Conservation (phyloP, 2,888 invertebrate genomes). For the Oxystoma pomonae region DNA sequence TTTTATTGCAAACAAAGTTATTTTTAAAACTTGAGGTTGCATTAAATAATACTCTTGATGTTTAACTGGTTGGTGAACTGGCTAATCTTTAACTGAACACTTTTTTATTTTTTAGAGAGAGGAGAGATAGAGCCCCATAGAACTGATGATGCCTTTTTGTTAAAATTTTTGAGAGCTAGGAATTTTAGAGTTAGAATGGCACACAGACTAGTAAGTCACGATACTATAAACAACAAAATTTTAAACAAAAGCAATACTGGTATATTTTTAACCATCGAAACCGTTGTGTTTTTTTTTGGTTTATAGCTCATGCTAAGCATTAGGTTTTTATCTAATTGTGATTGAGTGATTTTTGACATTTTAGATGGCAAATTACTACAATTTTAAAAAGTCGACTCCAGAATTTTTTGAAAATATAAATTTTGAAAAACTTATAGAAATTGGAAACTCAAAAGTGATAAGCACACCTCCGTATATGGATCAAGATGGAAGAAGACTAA, state of each 20-base stretch:
- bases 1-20: no score
- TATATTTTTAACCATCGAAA: no score
- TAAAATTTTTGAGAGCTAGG: conserved; percentile 68
- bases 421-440: conserved; percentile 58
- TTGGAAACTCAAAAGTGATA: conserved; percentile 60
- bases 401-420: conserved; percentile 61
- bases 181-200: conserved; percentile 66
- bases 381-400: conserved; percentile 65
- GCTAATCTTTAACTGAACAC: no score
- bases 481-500: conserved; percentile 63
- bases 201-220: conserved; percentile 63
- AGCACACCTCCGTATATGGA: conserved; percentile 69
- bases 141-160: conserved; percentile 67
- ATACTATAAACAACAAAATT: no score
- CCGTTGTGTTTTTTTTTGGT: no score
- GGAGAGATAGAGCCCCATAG: conserved; percentile 68
- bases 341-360: conserved; percentile 31
- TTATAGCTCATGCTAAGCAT: no score
- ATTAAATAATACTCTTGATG: no score
- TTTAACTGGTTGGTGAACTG: no score
- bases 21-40: no score
- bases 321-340: not conserved
- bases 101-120: conserved; percentile 58
- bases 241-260: no score
- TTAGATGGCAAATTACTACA: conserved; percentile 67